These are phyloP conservation scores for Sparidentex hasta DNA, from an alignment of 2,797 vertebrate species.

Conservation along the genomic window DNA sequence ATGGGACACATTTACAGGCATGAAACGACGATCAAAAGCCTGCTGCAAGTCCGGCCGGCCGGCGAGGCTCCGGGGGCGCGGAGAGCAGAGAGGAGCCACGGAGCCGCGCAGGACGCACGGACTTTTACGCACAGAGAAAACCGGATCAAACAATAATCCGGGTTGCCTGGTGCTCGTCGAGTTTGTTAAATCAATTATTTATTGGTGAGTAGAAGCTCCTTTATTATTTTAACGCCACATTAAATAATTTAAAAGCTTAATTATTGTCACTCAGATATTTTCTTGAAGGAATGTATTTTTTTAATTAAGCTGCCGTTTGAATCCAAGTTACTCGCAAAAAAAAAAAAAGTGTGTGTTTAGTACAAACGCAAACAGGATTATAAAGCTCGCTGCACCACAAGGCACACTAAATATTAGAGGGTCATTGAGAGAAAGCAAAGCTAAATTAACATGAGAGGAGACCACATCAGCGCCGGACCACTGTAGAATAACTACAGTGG, in stretches of 20 bases:
- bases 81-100: slow-evolving; percentile 47
- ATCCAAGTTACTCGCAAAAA: slow-evolving; percentile 32
- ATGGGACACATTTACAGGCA: slow-evolving; percentile 70
- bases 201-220: slow-evolving; percentile 71
- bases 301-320: slow-evolving; percentile 27
- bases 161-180: slow-evolving; percentile 5
- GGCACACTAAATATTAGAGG: slow-evolving; percentile 40
- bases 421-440: slow-evolving; percentile 76
- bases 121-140: slow-evolving; percentile 68
- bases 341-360: slow-evolving; percentile 21
- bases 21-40: slow-evolving; percentile 75
- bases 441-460: slow-evolving; percentile 82
- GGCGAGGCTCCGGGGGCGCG: slow-evolving; percentile 57
- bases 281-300: slow-evolving; percentile 16
- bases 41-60: slow-evolving; percentile 55
- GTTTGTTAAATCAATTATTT: slow-evolving; percentile 43
- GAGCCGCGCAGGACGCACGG: slow-evolving; percentile 56
- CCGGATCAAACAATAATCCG: slow-evolving; percentile 39
- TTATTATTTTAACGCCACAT: slow-evolving; percentile 4
- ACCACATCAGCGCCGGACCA: slow-evolving; percentile 70
- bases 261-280: slow-evolving; percentile 7
- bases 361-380: slow-evolving; percentile 40
- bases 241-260: slow-evolving; percentile 17
- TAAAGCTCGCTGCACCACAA: slow-evolving; percentile 25
- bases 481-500: slow-evolving; percentile 81